Evolutionary conservation across 2,797 vertebrate genomes (phyloP), one percentile per base, ranked within the genome.

Genomic region (Acestrorhynchus altus): DNA sequence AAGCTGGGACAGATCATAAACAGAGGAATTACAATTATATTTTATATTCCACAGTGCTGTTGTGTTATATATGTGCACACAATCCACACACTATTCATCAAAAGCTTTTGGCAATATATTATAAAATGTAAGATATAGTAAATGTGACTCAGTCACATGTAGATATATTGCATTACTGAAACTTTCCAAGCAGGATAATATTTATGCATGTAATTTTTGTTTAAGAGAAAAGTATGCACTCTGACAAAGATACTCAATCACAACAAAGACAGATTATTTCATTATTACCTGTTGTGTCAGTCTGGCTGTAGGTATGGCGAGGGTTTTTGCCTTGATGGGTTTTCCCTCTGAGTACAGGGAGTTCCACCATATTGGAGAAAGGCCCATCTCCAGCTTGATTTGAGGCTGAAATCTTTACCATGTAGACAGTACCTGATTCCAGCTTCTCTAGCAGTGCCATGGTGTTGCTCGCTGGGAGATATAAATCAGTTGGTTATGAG

Each of bases 371-470:
- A 64, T 88, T 90, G 42, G 97, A 99, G 90, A 98, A 99, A 18
- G 98, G 98, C 11, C 97, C 96, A 20, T 98, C 96, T 35, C 98
- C 98, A 3, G 96, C 93, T 76, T 94, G 94, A 65, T 98, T 99
- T 84, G 97, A 96, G 1, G 97, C 96, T 0, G 96, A 95, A 77
- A 99, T 94, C 92, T 99, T 97, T 81, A 99, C 91, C 83, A 98
- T 88, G 88, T 99, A 99, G 77, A 96, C 81, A 0, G 93, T 96
- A 54, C 96, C 98, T 0, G 93, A 91, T 83, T 94, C 90, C 22
- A 99, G 91, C 82, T 96, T 96, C 90, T 99, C 97, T 80, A 99
- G 89, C 81, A 99, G 87, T 77, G 96, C 96, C 97, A 99, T 99
- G 0, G 95, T 98, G 74, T 97, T 96, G 18, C 92, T 93, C 63